Evolutionary conservation across 2,888 invertebrate species (phyloP).

Genomic region (Gymnoscelis rufifasciata): DNA sequence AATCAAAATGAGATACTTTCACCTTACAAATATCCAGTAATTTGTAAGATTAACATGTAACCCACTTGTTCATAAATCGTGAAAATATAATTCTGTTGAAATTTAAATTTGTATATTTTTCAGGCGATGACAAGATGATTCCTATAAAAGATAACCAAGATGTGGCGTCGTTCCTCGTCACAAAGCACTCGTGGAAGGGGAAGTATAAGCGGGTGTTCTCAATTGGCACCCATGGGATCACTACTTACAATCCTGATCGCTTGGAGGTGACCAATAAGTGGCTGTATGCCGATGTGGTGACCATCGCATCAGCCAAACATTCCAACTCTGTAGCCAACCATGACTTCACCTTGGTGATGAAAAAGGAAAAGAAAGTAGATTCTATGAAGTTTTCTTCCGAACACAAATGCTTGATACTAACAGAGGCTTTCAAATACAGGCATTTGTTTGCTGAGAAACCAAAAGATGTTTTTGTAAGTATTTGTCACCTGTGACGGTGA

Average conservation of each 20-base stretch:
- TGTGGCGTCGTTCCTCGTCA: slow-evolving; percentile 97
- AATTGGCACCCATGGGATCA: slow-evolving; percentile 95
- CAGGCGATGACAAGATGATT: slow-evolving; percentile 84
- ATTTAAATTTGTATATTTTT: slow-evolving; percentile 12
- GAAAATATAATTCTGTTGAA: slow-evolving; percentile 11
- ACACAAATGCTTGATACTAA: slow-evolving; percentile 93
- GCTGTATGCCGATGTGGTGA: slow-evolving; percentile 89
- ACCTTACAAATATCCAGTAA: slow-evolving; percentile 8
- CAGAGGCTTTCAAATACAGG: slow-evolving; percentile 91
- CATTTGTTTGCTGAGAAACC: slow-evolving; percentile 89
- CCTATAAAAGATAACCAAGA: slow-evolving; percentile 95
- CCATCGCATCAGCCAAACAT: slow-evolving; percentile 81
- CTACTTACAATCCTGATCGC: slow-evolving; percentile 92
- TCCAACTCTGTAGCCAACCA: slow-evolving; percentile 75
- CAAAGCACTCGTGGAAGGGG: slow-evolving; percentile 99
- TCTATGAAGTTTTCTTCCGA: slow-evolving; percentile 98
- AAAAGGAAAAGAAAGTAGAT: slow-evolving; percentile 94
- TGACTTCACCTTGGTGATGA: slow-evolving; percentile 90
- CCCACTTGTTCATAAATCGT: slow-evolving; percentile 34
- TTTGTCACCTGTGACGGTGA: too few relatives aligned
- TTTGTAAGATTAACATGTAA: slow-evolving; percentile 26
- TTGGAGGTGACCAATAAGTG: slow-evolving; percentile 91
- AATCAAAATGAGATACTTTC: neutral
- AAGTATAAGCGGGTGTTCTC: slow-evolving; percentile 99
- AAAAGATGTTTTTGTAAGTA: slow-evolving; percentile 86